Evolutionary conservation across 2,113 vertebrate genomes (phyloP).

Genomic region (Steatornis caripensis): DNA sequence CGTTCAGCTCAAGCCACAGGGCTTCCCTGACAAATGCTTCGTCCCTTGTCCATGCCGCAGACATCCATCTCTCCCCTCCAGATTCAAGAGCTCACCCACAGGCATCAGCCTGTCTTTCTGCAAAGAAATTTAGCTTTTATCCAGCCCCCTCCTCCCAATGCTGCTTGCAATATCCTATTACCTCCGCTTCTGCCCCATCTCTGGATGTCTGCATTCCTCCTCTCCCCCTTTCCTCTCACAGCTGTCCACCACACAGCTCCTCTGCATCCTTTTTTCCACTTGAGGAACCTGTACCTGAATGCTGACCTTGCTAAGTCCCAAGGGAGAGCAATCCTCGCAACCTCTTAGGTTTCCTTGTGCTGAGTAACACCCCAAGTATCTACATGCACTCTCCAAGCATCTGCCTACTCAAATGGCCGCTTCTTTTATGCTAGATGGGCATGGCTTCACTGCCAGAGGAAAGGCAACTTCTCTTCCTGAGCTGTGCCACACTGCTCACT

Average conservation of each 20-base stretch:
- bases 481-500: neutral
- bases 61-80: neutral
- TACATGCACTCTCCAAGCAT: neutral
- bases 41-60: neutral
- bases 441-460: neutral
- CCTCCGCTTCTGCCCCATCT: neutral
- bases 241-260: neutral
- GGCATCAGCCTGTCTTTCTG: neutral
- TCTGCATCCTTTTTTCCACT: neutral
- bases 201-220: neutral
- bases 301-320: neutral
- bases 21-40: neutral
- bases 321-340: neutral
- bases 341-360: neutral
- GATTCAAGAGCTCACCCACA: fast-evolving
- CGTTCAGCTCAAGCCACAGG: neutral
- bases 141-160: neutral
- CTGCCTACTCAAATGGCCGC: neutral
- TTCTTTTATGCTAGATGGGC: neutral
- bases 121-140: neutral
- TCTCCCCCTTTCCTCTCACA: neutral
- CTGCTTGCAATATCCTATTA: neutral
- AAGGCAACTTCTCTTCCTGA: neutral
- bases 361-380: neutral
- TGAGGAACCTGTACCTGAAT: neutral